These are phyloP conservation scores for Cryptocephalus moraei DNA, from an alignment of 2,888 invertebrate species.

Conservation along the genomic window DNA sequence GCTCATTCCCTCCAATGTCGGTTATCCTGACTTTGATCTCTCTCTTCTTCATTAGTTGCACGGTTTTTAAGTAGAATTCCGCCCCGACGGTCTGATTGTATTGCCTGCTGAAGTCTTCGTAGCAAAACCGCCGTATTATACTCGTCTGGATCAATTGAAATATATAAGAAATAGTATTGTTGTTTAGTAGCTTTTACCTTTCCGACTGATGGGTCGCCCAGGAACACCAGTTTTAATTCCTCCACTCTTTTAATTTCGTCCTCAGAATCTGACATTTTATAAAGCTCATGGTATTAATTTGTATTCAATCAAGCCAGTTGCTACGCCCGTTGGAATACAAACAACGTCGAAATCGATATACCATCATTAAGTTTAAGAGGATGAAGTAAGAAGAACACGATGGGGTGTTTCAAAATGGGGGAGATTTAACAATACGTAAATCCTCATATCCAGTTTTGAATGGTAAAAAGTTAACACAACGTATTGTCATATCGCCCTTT, in stretches of 20 bases:
- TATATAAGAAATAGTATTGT: background rate
- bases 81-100: conserved; percentile 59
- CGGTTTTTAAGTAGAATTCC: conserved; percentile 60
- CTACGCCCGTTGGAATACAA: no score
- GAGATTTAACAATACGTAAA: no score
- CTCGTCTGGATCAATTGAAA: conserved; percentile 44
- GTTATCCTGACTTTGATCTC: conserved; percentile 67
- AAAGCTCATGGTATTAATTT: background rate
- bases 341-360: no score
- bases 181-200: conserved; percentile 50
- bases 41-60: conserved; percentile 44
- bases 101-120: conserved; percentile 52
- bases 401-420: no score
- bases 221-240: conserved; percentile 65
- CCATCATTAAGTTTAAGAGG: no score
- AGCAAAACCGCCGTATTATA: conserved; percentile 53
- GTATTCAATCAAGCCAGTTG: no score
- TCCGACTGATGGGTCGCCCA: conserved; percentile 73
- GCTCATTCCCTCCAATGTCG: conserved; percentile 74
- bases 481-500: no score
- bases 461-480: no score
- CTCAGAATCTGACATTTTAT: conserved; percentile 55
- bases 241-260: conserved; percentile 48
- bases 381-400: no score
- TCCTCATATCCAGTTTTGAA: no score